Conservation (phyloP, 2,113 vertebrate species). For the Grallaria varia region DNA sequence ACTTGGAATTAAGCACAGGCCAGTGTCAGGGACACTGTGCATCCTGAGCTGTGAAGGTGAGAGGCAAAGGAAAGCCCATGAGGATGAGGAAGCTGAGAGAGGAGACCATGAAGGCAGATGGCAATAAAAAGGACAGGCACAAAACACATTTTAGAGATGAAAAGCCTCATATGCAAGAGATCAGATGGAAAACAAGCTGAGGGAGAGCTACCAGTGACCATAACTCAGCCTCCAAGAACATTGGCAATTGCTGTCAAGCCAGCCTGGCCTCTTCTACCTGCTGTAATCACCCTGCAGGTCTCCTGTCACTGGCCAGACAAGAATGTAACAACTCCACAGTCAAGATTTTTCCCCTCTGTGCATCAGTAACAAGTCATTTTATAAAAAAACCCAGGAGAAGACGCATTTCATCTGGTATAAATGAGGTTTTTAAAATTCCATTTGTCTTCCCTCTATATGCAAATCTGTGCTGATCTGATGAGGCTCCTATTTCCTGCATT, state of each 20-base stretch:
- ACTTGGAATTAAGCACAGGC: not conserved
- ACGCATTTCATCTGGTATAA: conserved; percentile 50
- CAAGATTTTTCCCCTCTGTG: not conserved
- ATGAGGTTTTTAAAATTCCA: conserved; percentile 67
- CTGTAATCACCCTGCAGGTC: not conserved
- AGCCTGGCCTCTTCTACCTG: not conserved
- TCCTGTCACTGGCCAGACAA: not conserved
- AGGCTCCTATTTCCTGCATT: conserved; percentile 68
- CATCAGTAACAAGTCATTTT: conserved; percentile 9
- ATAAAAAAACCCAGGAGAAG: conserved; percentile 11
- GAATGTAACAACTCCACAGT: not conserved
- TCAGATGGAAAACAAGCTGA: not conserved
- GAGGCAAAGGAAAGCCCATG: not conserved
- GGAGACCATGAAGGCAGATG: not conserved
- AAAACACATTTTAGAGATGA: not conserved
- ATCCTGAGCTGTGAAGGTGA: not conserved
- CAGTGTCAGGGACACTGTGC: accelerated
- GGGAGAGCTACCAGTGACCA: not conserved
- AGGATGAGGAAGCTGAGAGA: not conserved
- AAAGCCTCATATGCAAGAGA: not conserved
- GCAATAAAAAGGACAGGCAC: not conserved
- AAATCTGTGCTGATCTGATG: conserved; percentile 67
- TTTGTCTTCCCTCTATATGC: conserved; percentile 58
- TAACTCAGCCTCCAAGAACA: not conserved
- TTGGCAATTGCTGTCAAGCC: not conserved